phyloP scores from a whole-genome alignment of 2,113 vertebrate species.

The Corynorhinus townsendii region DNA sequence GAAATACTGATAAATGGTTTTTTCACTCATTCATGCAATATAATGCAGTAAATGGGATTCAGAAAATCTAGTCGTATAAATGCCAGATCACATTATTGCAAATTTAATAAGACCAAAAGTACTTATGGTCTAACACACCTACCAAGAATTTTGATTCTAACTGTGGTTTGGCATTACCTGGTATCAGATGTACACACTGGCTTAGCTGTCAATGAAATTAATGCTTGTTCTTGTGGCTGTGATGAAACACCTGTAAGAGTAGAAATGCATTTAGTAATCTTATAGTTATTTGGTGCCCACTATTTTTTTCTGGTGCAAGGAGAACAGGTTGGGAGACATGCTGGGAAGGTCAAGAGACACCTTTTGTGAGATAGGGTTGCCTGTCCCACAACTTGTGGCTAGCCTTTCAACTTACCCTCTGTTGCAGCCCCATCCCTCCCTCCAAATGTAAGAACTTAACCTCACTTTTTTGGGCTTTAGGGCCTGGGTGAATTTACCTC shows the following conservation, averaged over 20 bases:
- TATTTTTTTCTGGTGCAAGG: neutral
- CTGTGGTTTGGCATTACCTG: neutral
- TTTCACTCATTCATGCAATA: neutral
- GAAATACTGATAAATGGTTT: neutral
- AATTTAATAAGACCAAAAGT: neutral
- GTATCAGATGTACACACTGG: neutral
- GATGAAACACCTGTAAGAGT: neutral
- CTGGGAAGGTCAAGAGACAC: neutral
- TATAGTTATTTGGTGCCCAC: neutral
- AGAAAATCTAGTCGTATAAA: neutral
- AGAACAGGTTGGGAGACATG: neutral
- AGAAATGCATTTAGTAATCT: neutral
- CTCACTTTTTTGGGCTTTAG: neutral
- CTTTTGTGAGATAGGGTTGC: neutral
- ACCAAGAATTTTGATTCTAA: neutral
- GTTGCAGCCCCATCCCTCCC: neutral
- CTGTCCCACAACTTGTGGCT: neutral
- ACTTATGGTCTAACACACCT: neutral
- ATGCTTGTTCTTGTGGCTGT: neutral
- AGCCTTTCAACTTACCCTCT: neutral
- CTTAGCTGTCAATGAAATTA: neutral
- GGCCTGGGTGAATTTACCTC: neutral
- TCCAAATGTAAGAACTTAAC: neutral
- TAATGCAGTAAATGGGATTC: neutral
- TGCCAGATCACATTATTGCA: neutral